phyloP scores from a whole-genome alignment of 1,140 invertebrate species.

The Oscheius sp. region DNA sequence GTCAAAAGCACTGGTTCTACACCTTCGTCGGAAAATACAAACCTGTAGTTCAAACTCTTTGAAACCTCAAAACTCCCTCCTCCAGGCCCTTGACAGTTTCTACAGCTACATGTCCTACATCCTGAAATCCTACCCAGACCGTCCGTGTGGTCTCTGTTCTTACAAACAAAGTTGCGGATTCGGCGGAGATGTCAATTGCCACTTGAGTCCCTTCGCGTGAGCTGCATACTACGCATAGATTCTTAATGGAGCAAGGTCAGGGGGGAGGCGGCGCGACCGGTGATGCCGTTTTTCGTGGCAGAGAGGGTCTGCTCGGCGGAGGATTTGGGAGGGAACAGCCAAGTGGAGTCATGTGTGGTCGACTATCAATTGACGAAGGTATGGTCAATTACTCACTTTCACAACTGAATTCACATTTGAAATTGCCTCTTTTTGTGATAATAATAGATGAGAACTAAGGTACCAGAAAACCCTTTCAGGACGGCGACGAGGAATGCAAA shows the following conservation, averaged over 20 bases:
- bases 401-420: not conserved
- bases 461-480: conserved; percentile 15
- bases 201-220: conserved; percentile 55
- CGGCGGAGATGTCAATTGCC: conserved; percentile 52
- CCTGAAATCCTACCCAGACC: conserved; percentile 44
- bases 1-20: conserved; percentile 59
- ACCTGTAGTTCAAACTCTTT: conserved; percentile 7
- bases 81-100: conserved; percentile 50
- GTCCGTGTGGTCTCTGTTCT: conserved; percentile 55
- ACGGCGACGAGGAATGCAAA: conserved; percentile 55
- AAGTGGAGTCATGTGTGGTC: conserved; percentile 52
- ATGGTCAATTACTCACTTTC: not conserved
- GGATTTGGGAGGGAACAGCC: conserved; percentile 51
- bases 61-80: not conserved
- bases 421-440: not conserved
- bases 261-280: conserved; percentile 51
- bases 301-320: conserved; percentile 52
- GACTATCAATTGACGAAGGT: conserved; percentile 52
- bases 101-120: conserved; percentile 51
- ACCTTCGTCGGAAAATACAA: conserved; percentile 52
- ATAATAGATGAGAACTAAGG: not conserved
- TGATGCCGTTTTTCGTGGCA: conserved; percentile 58
- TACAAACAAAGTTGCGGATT: conserved; percentile 58
- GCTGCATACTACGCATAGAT: conserved; percentile 2
- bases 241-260: conserved; percentile 10